Evolutionary conservation across 2,888 invertebrate species (phyloP).

Genomic region (Nowickia ferox): DNA sequence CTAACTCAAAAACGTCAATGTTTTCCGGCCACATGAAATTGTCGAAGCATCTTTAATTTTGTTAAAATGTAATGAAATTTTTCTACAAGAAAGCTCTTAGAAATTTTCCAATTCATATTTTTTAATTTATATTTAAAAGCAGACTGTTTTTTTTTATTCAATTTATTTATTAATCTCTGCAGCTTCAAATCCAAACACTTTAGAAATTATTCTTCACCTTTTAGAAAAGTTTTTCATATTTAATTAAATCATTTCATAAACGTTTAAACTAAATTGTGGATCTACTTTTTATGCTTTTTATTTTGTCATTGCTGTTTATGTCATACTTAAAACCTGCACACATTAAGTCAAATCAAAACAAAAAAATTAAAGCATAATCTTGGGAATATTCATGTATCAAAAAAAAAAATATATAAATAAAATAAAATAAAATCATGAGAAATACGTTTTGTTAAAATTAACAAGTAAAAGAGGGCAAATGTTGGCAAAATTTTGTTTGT

Average conservation of each 20-base stretch:
- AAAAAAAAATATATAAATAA: not conserved
- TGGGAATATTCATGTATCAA: slow-evolving; percentile 49
- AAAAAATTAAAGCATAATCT: slow-evolving; percentile 37
- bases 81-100: too few relatives aligned
- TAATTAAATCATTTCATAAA: not conserved
- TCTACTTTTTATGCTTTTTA: not conserved
- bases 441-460: not conserved
- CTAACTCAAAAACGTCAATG: too few relatives aligned
- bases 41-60: too few relatives aligned
- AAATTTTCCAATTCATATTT: too few relatives aligned
- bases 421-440: slow-evolving; percentile 19
- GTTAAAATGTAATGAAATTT: too few relatives aligned
- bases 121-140: too few relatives aligned
- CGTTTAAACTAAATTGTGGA: not conserved
- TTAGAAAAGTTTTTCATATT: too few relatives aligned
- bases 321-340: slow-evolving; percentile 19
- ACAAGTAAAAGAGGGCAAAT: slow-evolving; percentile 36
- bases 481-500: slow-evolving; percentile 36
- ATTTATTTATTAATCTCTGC: too few relatives aligned
- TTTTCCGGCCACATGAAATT: too few relatives aligned
- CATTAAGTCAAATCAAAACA: slow-evolving; percentile 21
- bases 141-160: too few relatives aligned
- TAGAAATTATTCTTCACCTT: too few relatives aligned
- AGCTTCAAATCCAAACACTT: too few relatives aligned
- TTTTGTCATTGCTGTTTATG: not conserved